Conservation (phyloP, 2,797 vertebrate species). For the Spinus olivaceus region DNA sequence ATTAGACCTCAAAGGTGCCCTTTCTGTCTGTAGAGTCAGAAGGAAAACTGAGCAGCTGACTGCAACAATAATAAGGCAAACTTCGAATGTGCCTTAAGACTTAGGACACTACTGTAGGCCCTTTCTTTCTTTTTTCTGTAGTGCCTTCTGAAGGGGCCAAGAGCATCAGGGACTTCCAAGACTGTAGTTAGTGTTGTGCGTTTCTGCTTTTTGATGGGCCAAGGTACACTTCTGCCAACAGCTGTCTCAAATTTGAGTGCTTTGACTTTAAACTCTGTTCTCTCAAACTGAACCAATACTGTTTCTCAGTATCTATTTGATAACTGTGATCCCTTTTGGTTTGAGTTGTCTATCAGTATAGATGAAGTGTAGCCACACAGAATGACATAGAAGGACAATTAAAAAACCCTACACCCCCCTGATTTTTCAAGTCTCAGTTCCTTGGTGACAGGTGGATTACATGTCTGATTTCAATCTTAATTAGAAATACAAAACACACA, state of each 20-base stretch:
- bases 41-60: not conserved
- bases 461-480: conserved; percentile 45
- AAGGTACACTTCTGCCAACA: not conserved
- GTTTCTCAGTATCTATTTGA: not conserved
- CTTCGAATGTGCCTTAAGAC: not conserved
- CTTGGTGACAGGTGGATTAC: conserved; percentile 23
- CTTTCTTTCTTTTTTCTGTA: not conserved
- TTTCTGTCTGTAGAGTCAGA: not conserved
- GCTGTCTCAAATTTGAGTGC: not conserved
- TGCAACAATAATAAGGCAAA: not conserved
- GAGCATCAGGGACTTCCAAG: not conserved
- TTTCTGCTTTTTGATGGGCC: not conserved
- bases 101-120: not conserved
- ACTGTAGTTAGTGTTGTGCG: not conserved
- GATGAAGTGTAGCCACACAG: not conserved
- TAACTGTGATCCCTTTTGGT: not conserved
- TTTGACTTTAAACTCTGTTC: conserved; percentile 4
- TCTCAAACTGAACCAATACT: not conserved
- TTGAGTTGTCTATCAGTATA: conserved; percentile 6
- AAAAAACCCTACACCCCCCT: not conserved
- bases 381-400: not conserved
- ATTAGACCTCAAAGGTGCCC: not conserved
- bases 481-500: not conserved
- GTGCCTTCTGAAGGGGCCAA: not conserved
- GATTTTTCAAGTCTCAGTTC: not conserved